phyloP scores from a whole-genome alignment of 2,888 invertebrate species.

The Agrochola litura region DNA sequence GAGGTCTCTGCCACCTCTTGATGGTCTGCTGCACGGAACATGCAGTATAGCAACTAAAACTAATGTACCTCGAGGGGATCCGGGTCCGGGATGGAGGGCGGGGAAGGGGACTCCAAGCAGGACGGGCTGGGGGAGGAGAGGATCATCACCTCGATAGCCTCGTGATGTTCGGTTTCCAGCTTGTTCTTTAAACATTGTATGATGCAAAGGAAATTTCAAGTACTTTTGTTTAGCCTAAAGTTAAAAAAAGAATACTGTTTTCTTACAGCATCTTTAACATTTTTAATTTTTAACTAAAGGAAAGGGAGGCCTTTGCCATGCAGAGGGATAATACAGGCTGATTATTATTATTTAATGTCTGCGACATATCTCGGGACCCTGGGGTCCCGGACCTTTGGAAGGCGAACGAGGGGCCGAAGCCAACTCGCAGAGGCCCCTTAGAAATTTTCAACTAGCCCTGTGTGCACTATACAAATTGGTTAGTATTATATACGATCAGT shows the following conservation, averaged over 20 bases:
- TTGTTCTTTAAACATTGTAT: constrained; percentile 8
- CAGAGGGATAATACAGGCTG: too few relatives aligned
- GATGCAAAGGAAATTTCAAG: background rate
- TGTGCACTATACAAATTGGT: too few relatives aligned
- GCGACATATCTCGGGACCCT: too few relatives aligned
- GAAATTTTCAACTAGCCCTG: too few relatives aligned
- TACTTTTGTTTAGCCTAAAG: background rate
- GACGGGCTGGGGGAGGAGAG: constrained; percentile 67
- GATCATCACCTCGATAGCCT: constrained; percentile 66
- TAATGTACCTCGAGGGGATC: constrained; percentile 26
- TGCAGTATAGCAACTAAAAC: background rate
- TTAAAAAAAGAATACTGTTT: background rate
- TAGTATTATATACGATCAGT: too few relatives aligned
- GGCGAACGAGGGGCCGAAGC: too few relatives aligned
- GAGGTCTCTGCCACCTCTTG: background rate
- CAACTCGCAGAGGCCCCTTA: too few relatives aligned
- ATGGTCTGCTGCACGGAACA: background rate
- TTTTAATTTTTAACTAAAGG: background rate
- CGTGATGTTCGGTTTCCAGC: constrained; percentile 36
- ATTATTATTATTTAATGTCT: too few relatives aligned
- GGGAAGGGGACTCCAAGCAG: constrained; percentile 55
- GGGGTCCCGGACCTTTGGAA: too few relatives aligned
- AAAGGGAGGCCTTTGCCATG: too few relatives aligned
- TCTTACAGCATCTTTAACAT: background rate
- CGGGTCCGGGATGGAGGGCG: constrained; percentile 25